phyloP scores from a whole-genome alignment of 2,113 vertebrate species.

The Pogona vitticeps region DNA sequence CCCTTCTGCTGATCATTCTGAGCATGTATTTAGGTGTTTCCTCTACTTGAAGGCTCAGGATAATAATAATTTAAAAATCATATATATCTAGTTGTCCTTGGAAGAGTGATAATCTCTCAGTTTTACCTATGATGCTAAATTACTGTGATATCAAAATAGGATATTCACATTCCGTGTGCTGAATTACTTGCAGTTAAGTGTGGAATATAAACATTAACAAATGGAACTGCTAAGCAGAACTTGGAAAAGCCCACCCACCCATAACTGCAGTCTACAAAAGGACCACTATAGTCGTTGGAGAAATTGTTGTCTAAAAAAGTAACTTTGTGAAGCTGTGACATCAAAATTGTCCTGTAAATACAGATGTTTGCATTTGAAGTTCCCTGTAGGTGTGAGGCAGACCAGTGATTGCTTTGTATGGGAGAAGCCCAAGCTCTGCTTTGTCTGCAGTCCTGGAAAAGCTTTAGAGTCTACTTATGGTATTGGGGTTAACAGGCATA shows the following conservation, averaged over 20 bases:
- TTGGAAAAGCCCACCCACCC: too few relatives aligned
- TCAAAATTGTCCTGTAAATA: too few relatives aligned
- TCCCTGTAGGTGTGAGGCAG: background rate
- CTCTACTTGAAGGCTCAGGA: too few relatives aligned
- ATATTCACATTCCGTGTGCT: background rate
- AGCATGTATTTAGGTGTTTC: background rate
- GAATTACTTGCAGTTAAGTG: background rate
- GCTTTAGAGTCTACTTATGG: background rate
- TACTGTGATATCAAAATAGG: background rate
- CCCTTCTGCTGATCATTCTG: background rate
- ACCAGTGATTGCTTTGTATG: rapidly evolving
- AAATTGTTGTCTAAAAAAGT: too few relatives aligned
- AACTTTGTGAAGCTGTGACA: background rate
- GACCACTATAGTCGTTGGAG: too few relatives aligned
- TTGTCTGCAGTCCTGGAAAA: background rate
- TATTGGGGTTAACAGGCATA: constrained; percentile 47
- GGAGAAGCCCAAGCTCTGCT: background rate
- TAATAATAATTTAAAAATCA: too few relatives aligned
- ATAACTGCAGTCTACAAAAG: too few relatives aligned
- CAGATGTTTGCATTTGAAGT: background rate
- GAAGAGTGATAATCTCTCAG: background rate
- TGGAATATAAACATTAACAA: too few relatives aligned
- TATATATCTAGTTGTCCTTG: background rate
- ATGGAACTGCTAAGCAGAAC: too few relatives aligned
- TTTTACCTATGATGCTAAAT: background rate